Conservation (phyloP, 92 coral and sea anemone genomes). For the Plumapathes pennacea region DNA sequence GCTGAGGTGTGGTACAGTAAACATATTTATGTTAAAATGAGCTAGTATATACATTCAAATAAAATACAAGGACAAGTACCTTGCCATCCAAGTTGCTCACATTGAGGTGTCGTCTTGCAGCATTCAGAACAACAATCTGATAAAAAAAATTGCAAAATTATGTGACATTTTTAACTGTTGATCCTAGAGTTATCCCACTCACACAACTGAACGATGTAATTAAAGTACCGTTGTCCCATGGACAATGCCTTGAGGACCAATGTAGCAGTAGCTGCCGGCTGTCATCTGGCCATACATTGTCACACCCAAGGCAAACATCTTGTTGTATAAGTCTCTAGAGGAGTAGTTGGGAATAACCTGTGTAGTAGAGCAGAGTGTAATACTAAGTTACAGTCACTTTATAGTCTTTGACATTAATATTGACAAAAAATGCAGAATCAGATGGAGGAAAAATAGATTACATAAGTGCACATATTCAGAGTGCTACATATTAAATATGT, state of each 20-base stretch:
- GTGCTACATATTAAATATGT: too few species aligned
- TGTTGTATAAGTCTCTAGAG: conserved; percentile 74
- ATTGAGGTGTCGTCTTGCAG: conserved; percentile 67
- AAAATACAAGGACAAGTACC: conserved; percentile 12
- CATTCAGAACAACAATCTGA: conserved; percentile 79
- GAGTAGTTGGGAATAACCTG: conserved; percentile 96
- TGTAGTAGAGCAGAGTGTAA: too few species aligned
- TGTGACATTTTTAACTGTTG: not conserved
- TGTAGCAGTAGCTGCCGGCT: conserved; percentile 97
- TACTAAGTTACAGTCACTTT: too few species aligned
- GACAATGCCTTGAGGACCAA: conserved; percentile 98
- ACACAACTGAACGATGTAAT: too few species aligned
- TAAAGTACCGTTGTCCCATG: conserved; percentile 97
- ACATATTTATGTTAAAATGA: too few species aligned
- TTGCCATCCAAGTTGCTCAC: conserved; percentile 63
- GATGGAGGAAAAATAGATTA: too few species aligned
- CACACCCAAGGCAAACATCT: conserved; percentile 89
- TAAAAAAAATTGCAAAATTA: not conserved
- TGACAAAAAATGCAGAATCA: too few species aligned
- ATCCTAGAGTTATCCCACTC: not conserved
- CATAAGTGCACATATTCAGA: too few species aligned
- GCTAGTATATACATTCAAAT: too few species aligned
- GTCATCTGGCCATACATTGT: conserved; percentile 98
- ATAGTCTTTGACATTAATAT: too few species aligned
- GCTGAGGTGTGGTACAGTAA: too few species aligned